Evolutionary conservation across 2,888 invertebrate genomes (phyloP), one percentile per base, ranked within the genome.

Genomic region (Leptinotarsa haldemani): DNA sequence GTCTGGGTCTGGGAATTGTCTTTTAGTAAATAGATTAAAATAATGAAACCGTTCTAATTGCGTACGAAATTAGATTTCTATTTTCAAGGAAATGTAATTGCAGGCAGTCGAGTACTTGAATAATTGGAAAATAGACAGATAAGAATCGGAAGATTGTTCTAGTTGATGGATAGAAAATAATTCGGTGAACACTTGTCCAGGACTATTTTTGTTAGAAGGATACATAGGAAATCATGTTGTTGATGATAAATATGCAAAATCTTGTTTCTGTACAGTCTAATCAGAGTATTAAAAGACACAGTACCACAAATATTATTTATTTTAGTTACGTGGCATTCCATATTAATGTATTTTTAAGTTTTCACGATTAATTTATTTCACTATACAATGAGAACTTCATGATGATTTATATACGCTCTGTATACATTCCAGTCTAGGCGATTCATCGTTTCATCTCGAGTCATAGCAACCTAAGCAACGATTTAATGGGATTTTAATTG

Each of bases 1-100:
- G 75, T 75, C 75, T 75, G 75, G 72, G 72, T 64, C 75, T 75
- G 70, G 70, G 75, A 75, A 75, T 75, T 75, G 75, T 75, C 70
- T 72, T 75, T 72, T 72, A 75, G 70, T 67, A 75, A 75, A 75
- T 75, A 72, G 72, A 75, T 72, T 75, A 75, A 75, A 75, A 75
- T 75, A 75, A 75, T 72, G 71, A 75, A 75, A 75, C 72, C 56
- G 70, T 75, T 75, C 75, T 75, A 75, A 75, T 75, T 75, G 75
- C 75, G 75, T 75, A 64, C 72, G 56, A 64, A 75, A 75, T 72
- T 75, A 75, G 75, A 75, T 75, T 75, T 75, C 75, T 75, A 75
- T 75, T 75, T 75, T 72, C 75, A 75, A 75, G 75, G 69, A 75
- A 75, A 72, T 72, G 75, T 71, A 72, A 75, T 75, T 50, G 71